These are phyloP conservation scores for Huso huso DNA, from an alignment of 2,797 vertebrate genomes.

Conservation along the genomic window DNA sequence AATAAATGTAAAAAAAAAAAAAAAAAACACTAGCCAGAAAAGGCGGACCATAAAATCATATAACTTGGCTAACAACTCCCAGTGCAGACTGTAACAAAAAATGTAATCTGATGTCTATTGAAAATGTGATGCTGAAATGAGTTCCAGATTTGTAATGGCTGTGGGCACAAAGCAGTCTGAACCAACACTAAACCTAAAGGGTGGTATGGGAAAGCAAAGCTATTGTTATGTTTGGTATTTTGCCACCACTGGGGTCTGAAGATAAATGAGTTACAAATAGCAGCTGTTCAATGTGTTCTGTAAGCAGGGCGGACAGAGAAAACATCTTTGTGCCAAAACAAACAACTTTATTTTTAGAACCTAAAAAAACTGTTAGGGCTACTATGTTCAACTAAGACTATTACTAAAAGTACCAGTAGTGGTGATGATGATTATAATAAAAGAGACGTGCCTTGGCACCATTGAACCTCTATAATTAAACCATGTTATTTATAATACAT, in stretches of 20 bases:
- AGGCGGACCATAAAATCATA: slow-evolving; percentile 1
- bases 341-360: no score
- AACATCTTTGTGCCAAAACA: not conserved
- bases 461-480: no score
- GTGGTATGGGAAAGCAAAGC: not conserved
- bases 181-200: not conserved
- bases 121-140: slow-evolving; percentile 1
- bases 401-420: no score
- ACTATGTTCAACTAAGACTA: no score
- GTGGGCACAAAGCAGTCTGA: not conserved
- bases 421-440: no score
- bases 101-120: not conserved
- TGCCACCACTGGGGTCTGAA: not conserved
- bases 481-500: no score
- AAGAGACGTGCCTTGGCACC: no score
- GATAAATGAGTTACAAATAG: not conserved
- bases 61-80: not conserved
- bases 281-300: not conserved
- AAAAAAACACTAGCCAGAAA: not conserved
- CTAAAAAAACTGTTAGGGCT: no score
- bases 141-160: not conserved
- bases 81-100: not conserved
- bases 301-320: not conserved
- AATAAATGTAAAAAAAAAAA: not conserved
- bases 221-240: not conserved